These are phyloP conservation scores for Brachionus rubens DNA, from an alignment of 1,140 invertebrate species.

Conservation along the genomic window DNA sequence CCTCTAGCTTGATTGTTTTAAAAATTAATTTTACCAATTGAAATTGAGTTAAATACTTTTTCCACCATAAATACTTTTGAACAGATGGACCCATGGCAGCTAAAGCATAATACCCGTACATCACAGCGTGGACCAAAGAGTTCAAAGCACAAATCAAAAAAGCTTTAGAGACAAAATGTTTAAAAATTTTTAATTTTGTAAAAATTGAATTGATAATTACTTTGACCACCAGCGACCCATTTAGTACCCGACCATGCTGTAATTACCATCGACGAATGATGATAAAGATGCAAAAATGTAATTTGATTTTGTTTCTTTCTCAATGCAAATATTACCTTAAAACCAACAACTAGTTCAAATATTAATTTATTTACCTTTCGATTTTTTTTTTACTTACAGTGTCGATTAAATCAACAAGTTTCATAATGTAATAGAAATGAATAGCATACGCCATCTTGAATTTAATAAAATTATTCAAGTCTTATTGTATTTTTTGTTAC, in stretches of 20 bases:
- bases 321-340: constrained; percentile 59
- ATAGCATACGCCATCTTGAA: constrained; percentile 47
- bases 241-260: constrained; percentile 52
- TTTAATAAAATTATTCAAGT: neutral
- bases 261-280: constrained; percentile 63
- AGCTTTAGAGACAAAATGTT: constrained; percentile 15
- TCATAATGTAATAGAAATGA: constrained; percentile 50
- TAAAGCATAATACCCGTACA: constrained; percentile 75
- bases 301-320: constrained; percentile 75
- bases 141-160: constrained; percentile 62
- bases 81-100: constrained; percentile 62
- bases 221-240: constrained; percentile 50
- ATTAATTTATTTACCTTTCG: neutral
- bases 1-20: neutral
- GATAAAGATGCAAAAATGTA: constrained; percentile 72
- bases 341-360: neutral
- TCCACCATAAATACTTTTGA: constrained; percentile 62
- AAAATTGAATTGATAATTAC: neutral
- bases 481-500: neutral
- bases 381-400: constrained; percentile 40
- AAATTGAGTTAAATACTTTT: constrained; percentile 58
- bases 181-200: neutral
- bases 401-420: constrained; percentile 50
- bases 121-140: constrained; percentile 72
- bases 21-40: constrained; percentile 57